Conservation (phyloP, 2,888 invertebrate species). For the Patella depressa region DNA sequence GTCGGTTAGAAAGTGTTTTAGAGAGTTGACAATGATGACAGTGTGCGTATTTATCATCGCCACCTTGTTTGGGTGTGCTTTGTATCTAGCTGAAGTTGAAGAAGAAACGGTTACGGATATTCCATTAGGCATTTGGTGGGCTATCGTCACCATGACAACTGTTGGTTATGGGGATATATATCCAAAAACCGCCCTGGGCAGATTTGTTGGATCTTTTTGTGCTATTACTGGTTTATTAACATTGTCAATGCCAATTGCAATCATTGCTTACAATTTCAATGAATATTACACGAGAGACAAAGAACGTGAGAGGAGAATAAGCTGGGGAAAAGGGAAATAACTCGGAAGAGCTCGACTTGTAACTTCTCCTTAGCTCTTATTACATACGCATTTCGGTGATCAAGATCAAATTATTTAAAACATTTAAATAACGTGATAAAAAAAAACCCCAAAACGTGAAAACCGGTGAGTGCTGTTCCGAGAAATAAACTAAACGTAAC, state of each 20-base stretch:
- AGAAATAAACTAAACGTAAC: too few species aligned
- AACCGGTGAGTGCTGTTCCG: too few species aligned
- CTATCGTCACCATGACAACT: conserved; percentile 62
- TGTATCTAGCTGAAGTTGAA: conserved; percentile 36
- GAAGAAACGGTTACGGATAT: conserved; percentile 46
- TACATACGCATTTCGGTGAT: too few species aligned
- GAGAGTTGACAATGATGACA: conserved; percentile 56
- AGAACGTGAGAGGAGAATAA: conserved; percentile 26
- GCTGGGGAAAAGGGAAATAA: not conserved
- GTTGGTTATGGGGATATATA: conserved; percentile 60
- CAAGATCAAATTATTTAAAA: too few species aligned
- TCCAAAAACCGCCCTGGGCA: conserved; percentile 46
- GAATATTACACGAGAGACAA: conserved; percentile 47
- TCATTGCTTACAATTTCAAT: conserved; percentile 59
- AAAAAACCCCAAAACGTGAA: too few species aligned
- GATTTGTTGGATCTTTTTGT: conserved; percentile 47
- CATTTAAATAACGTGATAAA: too few species aligned
- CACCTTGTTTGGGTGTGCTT: conserved; percentile 58
- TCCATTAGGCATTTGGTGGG: conserved; percentile 60
- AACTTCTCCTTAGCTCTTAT: too few species aligned
- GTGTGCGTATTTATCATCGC: conserved; percentile 60
- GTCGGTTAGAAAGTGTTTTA: conserved; percentile 52
- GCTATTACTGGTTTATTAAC: conserved; percentile 51
- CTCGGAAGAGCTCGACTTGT: too few species aligned
- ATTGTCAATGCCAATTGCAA: conserved; percentile 55